phyloP scores from a whole-genome alignment of 2,888 invertebrate genomes.

The Poecilus cupreus region DNA sequence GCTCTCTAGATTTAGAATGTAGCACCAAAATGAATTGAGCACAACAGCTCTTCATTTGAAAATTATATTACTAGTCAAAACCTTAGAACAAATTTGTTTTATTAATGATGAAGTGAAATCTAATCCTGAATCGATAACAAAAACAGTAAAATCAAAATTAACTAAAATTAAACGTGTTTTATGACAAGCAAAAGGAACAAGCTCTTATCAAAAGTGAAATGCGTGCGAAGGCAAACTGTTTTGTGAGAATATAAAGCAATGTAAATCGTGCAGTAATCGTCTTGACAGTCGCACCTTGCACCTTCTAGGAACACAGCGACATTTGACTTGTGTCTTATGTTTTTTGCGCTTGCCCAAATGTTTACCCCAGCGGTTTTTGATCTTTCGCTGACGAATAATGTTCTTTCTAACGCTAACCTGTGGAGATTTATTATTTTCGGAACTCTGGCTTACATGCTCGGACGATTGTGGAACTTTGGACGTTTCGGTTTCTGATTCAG shows the following conservation, averaged over 20 bases:
- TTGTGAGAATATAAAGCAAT: background rate
- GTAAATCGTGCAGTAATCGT: background rate
- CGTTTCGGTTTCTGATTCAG: background rate
- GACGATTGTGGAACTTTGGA: background rate
- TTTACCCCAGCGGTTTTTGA: constrained; percentile 29
- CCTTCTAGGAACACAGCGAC: constrained; percentile 1
- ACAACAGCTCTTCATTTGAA: no score
- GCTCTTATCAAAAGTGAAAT: no score
- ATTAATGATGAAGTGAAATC: no score
- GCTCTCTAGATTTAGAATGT: no score
- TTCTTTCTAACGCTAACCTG: constrained; percentile 45
- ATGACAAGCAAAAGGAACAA: no score
- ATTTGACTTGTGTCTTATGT: constrained; percentile 18
- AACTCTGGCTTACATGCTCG: constrained; percentile 31
- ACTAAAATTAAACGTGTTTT: no score
- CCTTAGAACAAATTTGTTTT: no score
- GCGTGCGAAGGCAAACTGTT: background rate
- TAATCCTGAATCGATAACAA: no score
- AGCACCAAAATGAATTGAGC: no score
- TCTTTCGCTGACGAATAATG: constrained; percentile 2
- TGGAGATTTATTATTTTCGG: constrained; percentile 20
- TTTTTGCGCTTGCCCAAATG: constrained; percentile 34
- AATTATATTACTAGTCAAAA: no score
- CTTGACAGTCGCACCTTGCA: constrained; percentile 18
- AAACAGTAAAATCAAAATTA: no score